Base-by-base conservation (phyloP, 2,797 vertebrate species). In the Xenops minutus region DNA sequence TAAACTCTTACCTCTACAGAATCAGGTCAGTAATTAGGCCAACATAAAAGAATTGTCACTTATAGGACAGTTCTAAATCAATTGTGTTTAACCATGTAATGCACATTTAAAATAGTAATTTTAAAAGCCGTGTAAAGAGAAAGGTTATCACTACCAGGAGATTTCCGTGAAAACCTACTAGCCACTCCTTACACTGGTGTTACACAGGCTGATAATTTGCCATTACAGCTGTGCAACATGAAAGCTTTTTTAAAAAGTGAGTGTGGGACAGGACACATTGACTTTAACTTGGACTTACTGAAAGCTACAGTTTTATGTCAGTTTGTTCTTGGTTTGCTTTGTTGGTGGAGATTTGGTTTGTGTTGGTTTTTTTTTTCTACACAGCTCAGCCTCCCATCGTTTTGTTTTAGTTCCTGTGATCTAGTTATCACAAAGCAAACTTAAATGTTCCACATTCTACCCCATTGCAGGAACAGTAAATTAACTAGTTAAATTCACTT, bases 11-110 rank as follows among this genome's bases (percentile, higher is more conserved):
- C 8, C 37, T 41, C 67, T 81, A 12, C 44, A 72, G 79, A 96
- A 95, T 80, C 68, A 68, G 93, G 87, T 96, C 92, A 96, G 27
- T 86, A 96, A 96, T 92, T 83, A 95, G 95, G 93, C n/a, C 89
- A 88, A 41, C 3, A 0, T 37, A 48, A 41, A 68, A 86, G 78
- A 74, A 64, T 43, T 44, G 3, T 74, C 72, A 23, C 32, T 73
- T 91, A 36, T 1, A 88, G 68, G 20, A 48, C 37, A 48, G 29
- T 39, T 91, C 12, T 24, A 68, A 72, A 89, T 82, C 62, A 48
- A 26, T 52, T 67, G 13, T 15, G 13, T 79, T 93, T 80, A 85
- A 85, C 44, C 5, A 10, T 67, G 37, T 89, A 88, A 67, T 34
- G 41, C 5, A 34, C 32, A 16, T 56, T 91, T 73, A 20, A 71